Conservation (phyloP, 2,888 invertebrate genomes). For the Saturnia pavonia region DNA sequence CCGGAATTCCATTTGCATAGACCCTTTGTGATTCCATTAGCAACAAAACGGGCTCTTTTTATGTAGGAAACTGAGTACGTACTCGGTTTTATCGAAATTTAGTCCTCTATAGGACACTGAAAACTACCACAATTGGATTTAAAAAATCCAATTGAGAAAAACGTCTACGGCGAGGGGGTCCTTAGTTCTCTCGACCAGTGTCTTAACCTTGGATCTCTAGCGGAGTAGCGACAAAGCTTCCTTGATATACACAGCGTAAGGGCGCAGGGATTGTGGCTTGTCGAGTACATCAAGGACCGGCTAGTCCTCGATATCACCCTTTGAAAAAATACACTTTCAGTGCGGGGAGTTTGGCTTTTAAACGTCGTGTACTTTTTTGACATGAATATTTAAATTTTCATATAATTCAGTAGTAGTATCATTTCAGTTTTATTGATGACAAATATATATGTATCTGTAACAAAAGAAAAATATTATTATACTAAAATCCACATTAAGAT, state of each 20-base stretch:
- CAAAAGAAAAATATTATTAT: conserved; percentile 44
- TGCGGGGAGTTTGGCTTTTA: conserved; percentile 56
- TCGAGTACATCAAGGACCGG: conserved; percentile 81
- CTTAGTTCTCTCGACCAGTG: conserved; percentile 75
- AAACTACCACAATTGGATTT: conserved; percentile 60
- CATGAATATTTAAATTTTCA: conserved; percentile 76
- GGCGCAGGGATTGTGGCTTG: conserved; percentile 76
- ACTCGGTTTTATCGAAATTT: conserved; percentile 48
- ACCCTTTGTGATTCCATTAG: conserved; percentile 75
- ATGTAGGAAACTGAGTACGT: conserved; percentile 60
- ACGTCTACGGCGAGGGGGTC: conserved; percentile 66
- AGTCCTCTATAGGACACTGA: conserved; percentile 56
- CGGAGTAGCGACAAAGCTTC: conserved; percentile 77
- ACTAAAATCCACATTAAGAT: background rate
- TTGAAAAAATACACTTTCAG: conserved; percentile 73
- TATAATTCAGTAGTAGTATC: conserved; percentile 53
- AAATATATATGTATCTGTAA: conserved; percentile 60
- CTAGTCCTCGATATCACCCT: conserved; percentile 77
- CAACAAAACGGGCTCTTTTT: conserved; percentile 49
- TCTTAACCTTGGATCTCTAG: conserved; percentile 84
- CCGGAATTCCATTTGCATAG: conserved; percentile 73
- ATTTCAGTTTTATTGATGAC: conserved; percentile 57
- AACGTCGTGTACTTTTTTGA: conserved; percentile 63
- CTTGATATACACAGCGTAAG: conserved; percentile 74
- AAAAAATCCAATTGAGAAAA: conserved; percentile 48